Conservation (phyloP, 2,888 invertebrate genomes). For the Molorchus minor region DNA sequence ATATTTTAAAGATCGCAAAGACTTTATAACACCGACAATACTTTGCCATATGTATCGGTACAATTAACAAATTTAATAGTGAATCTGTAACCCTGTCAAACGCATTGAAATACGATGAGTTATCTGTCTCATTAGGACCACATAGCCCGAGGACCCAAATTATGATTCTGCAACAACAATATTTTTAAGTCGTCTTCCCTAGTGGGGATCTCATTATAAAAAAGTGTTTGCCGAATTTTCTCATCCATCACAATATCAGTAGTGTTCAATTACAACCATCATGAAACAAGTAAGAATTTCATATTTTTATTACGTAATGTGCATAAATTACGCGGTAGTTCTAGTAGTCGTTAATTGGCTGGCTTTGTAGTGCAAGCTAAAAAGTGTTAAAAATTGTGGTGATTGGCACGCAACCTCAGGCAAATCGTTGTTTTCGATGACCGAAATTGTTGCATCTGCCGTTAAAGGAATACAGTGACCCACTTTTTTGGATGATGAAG, state of each 20-base stretch:
- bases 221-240: constrained; percentile 37
- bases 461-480: too few relatives aligned
- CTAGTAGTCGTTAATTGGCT: constrained; percentile 2
- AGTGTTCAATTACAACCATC: constrained; percentile 35
- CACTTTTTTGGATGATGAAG: too few relatives aligned
- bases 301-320: constrained; percentile 20
- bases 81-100: not conserved
- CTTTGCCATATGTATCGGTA: too few relatives aligned
- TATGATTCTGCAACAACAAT: constrained; percentile 40
- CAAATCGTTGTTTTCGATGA: too few relatives aligned
- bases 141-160: constrained; percentile 37
- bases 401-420: not conserved
- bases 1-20: too few relatives aligned
- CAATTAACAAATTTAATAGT: too few relatives aligned
- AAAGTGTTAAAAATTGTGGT: not conserved
- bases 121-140: constrained; percentile 25
- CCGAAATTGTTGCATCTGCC: too few relatives aligned
- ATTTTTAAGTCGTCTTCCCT: constrained; percentile 26
- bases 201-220: constrained; percentile 42
- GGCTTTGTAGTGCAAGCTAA: not conserved
- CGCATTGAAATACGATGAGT: not conserved
- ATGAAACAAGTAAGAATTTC: constrained; percentile 42
- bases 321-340: not conserved
- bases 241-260: constrained; percentile 37
- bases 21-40: too few relatives aligned